A percentile compares a stretch with the other conserved stretches of the same genome.
These are phyloP conservation scores for Microctonus hyperodae DNA, from an alignment of 2,888 invertebrate genomes.

Conservation along the genomic window DNA sequence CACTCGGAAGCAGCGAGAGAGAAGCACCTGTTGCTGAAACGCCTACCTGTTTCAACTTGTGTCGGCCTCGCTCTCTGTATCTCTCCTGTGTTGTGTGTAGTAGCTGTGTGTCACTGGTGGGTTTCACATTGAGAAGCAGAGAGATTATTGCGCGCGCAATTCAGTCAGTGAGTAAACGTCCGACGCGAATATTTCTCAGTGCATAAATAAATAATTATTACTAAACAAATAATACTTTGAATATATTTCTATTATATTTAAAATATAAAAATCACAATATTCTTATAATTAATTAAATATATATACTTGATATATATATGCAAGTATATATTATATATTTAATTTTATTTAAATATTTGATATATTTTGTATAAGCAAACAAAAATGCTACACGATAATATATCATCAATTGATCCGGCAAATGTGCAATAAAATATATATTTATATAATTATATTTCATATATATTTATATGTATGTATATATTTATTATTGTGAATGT, in stretches of 20 bases:
- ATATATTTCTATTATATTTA: too few relatives aligned
- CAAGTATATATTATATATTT: too few relatives aligned
- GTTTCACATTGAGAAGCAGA: not conserved
- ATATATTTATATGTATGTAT: too few relatives aligned
- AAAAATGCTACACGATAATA: constrained; percentile 9
- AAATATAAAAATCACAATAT: too few relatives aligned
- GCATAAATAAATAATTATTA: constrained; percentile 28
- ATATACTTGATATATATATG: too few relatives aligned
- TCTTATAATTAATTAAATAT: too few relatives aligned
- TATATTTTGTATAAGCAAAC: too few relatives aligned
- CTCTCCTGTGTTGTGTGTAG: constrained; percentile 28
- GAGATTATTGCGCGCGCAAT: constrained; percentile 22
- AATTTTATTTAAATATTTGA: too few relatives aligned
- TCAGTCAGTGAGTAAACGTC: constrained; percentile 44
- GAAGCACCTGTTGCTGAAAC: constrained; percentile 32
- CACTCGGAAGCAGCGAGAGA: constrained; percentile 24
- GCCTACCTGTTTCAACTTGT: constrained; percentile 57
- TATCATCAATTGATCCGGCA: not conserved
- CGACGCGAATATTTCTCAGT: constrained; percentile 47
- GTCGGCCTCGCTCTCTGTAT: constrained; percentile 34
- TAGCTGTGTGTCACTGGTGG: constrained; percentile 19
- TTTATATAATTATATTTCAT: not conserved
- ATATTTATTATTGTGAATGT: constrained; percentile 6
- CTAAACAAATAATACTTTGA: too few relatives aligned
- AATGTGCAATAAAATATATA: not conserved